Conservation (phyloP, 1,140 invertebrate species). For the Drosophila hydei region DNA sequence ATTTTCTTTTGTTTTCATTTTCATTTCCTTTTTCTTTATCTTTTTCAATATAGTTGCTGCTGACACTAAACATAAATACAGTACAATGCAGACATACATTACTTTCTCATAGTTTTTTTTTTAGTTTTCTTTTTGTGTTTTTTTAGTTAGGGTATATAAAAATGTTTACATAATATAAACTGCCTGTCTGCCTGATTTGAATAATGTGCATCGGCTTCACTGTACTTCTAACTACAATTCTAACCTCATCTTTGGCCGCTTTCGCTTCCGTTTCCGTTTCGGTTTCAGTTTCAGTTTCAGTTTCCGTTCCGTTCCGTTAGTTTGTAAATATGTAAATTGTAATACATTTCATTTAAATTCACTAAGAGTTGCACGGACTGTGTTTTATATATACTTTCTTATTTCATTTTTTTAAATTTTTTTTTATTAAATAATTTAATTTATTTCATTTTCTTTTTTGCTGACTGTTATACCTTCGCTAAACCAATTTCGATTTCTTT, state of each 20-base stretch:
- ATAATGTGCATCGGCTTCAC: slow-evolving; percentile 26
- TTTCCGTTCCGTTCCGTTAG: slow-evolving; percentile 25
- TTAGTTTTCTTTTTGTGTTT: slow-evolving; percentile 22
- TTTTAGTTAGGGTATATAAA: slow-evolving; percentile 52
- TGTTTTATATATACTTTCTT: slow-evolving; percentile 23
- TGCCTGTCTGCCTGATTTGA: slow-evolving; percentile 20
- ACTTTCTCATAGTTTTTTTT: slow-evolving; percentile 18
- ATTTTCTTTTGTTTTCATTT: slow-evolving; percentile 40
- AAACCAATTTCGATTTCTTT: slow-evolving; percentile 54
- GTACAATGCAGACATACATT: slow-evolving; percentile 67
- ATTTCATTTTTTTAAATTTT: not conserved
- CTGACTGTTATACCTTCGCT: slow-evolving; percentile 66
- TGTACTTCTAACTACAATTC: slow-evolving; percentile 67
- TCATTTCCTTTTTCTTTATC: slow-evolving; percentile 36
- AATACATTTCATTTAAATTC: slow-evolving; percentile 69
- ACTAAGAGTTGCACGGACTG: slow-evolving; percentile 81
- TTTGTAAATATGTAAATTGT: slow-evolving; percentile 70
- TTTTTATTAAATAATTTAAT: slow-evolving; percentile 24
- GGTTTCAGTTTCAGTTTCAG: not conserved
- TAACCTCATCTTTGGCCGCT: slow-evolving; percentile 75
- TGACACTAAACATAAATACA: slow-evolving; percentile 74
- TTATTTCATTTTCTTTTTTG: slow-evolving; percentile 26
- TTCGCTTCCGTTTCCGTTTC: slow-evolving; percentile 33
- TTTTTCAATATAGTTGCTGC: slow-evolving; percentile 48
- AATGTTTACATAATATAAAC: slow-evolving; percentile 47